Percentiles rank a stretch among this genome's conserved stretches.
Conservation (phyloP, 1,140 invertebrate genomes). For the Drosophila santomea region DNA sequence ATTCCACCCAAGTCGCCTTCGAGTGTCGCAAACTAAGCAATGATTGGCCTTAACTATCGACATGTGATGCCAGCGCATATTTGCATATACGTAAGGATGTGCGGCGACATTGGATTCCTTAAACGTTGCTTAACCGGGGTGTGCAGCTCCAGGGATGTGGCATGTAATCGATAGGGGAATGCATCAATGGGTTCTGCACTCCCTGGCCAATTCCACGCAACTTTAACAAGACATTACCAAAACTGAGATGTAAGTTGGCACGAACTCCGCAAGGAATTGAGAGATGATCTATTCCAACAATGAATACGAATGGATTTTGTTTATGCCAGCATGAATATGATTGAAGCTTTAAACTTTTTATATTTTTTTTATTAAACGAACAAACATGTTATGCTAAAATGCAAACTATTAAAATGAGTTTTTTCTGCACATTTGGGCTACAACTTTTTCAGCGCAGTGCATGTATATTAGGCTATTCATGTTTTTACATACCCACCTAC, state of each 20-base stretch:
- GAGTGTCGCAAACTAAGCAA: constrained; percentile 58
- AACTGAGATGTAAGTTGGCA: constrained; percentile 3
- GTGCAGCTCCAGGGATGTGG: constrained; percentile 29
- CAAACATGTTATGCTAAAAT: constrained; percentile 14
- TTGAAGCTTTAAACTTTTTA: background rate
- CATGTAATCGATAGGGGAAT: constrained; percentile 37
- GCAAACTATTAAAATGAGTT: no score
- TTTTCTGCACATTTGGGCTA: no score
- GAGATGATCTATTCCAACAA: background rate
- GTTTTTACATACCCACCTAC: constrained; percentile 5
- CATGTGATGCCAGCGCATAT: constrained; percentile 50
- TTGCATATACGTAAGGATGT: constrained; percentile 37
- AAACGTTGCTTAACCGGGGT: constrained; percentile 44
- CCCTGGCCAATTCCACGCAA: constrained; percentile 7
- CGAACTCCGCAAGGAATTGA: background rate
- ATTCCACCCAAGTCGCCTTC: constrained; percentile 22
- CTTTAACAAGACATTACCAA: constrained; percentile 17
- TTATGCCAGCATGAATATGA: background rate
- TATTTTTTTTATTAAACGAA: no score
- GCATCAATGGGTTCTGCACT: constrained; percentile 8
- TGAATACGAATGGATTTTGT: background rate
- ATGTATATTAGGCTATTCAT: constrained; percentile 15
- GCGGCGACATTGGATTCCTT: constrained; percentile 44
- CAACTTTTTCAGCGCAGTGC: constrained; percentile 2
- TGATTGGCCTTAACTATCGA: constrained; percentile 63